phyloP scores from a whole-genome alignment of 53 echinoderm and acorn worm species.

The Stichopus horrens region DNA sequence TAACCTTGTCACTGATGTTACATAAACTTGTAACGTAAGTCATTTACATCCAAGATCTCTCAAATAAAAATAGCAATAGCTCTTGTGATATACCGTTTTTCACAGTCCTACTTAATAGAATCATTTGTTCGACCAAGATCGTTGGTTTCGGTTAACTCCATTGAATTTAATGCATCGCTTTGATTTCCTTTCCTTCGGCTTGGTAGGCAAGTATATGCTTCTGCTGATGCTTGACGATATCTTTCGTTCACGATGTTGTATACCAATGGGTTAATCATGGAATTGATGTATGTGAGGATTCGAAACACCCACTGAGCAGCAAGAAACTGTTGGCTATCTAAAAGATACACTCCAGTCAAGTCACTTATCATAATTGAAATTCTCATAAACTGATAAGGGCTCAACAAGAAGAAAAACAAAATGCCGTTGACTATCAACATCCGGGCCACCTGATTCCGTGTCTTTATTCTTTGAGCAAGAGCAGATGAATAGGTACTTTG shows the following conservation, averaged over 20 bases:
- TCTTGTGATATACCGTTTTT: too few relatives aligned
- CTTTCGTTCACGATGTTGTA: conserved; percentile 62
- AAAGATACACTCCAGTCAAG: conserved; percentile 37
- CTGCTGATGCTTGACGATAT: conserved; percentile 66
- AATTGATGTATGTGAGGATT: conserved; percentile 75
- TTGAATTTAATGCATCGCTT: too few relatives aligned
- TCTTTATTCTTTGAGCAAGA: conserved; percentile 57
- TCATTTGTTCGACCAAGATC: too few relatives aligned
- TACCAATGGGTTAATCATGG: conserved; percentile 67
- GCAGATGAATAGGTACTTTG: conserved; percentile 17
- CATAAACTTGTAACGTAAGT: too few relatives aligned
- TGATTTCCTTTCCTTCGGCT: neutral
- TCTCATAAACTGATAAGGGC: conserved; percentile 69
- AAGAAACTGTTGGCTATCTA: conserved; percentile 35
- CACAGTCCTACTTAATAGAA: too few relatives aligned
- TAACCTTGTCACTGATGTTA: too few relatives aligned
- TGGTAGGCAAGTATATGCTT: conserved; percentile 55
- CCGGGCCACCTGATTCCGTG: conserved; percentile 77
- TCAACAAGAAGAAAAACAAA: conserved; percentile 77
- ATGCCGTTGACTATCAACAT: conserved; percentile 81
- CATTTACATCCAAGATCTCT: too few relatives aligned
- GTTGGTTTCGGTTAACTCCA: too few relatives aligned
- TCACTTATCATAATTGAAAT: conserved; percentile 62
- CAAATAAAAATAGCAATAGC: too few relatives aligned
- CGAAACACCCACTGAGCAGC: conserved; percentile 58